These are phyloP conservation scores for Brachionus sp. DNA, from an alignment of 1,140 invertebrate species.

Conservation along the genomic window DNA sequence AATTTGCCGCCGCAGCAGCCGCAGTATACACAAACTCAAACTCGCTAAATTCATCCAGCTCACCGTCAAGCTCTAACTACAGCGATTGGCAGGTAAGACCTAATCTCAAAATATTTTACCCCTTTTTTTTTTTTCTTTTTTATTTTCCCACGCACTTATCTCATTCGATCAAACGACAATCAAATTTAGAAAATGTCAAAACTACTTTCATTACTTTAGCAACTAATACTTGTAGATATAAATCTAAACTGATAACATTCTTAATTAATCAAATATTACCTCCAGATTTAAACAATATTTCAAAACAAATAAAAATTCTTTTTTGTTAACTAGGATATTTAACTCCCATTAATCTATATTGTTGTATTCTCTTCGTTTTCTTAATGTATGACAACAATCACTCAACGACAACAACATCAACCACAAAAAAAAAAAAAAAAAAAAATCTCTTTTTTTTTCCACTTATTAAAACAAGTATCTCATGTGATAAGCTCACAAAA, in stretches of 20 bases:
- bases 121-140: no score
- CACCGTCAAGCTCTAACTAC: background rate
- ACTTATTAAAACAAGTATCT: background rate
- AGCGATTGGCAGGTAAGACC: slow-evolving; percentile 28
- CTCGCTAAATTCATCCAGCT: background rate
- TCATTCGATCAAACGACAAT: background rate
- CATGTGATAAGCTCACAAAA: no score
- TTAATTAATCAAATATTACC: background rate
- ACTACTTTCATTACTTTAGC: background rate
- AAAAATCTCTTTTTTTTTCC: background rate
- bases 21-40: slow-evolving; percentile 23
- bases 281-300: background rate
- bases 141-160: background rate
- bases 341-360: slow-evolving; percentile 38
- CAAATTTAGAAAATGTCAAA: background rate
- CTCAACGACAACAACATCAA: background rate
- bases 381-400: slow-evolving; percentile 1
- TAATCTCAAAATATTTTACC: no score
- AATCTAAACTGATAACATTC: slow-evolving; percentile 9
- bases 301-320: background rate
- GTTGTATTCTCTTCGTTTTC: background rate
- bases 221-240: background rate
- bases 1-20: slow-evolving; percentile 37
- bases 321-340: background rate
- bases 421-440: background rate